Evolutionary conservation across 2,797 vertebrate species (phyloP), one percentile per base, ranked within the genome.

Genomic region (Steatocranus sp.): DNA sequence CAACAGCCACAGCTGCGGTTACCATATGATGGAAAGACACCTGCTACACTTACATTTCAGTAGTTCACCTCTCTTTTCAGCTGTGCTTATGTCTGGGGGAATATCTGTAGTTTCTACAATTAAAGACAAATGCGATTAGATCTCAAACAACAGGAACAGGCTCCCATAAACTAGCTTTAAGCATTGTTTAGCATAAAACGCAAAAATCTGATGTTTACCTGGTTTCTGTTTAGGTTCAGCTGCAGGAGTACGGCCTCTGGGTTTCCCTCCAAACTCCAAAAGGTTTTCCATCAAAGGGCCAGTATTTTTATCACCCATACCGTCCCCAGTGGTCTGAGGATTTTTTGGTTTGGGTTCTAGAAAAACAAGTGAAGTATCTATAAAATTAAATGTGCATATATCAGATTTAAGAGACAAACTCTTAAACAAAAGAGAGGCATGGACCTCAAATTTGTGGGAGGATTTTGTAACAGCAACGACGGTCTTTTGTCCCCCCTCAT

Each of bases 1-100:
- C 11, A 54, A 50, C 18, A 32, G 50, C n/a, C 14, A 9, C 1
- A 3, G 11, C 11, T 48, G 12, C 15, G 5, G 3, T 9, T 25
- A 4, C 1, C 9, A 5, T 1, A 14, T 2, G 4, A 36, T 5
- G 32, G 11, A 4, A 50, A 68, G 11, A 63, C 6, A 17, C 11
- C 12, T 18, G 6, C 20, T 17, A 5, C 48, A 95, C 98, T 98
- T 95, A 99, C 98, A 97, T 43, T 96, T 93, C 77, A 98, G 75
- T 20, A 99, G 97, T 12, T 98, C 96, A 2, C 14, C 56, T 90
- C 98, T 96, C 73, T 92, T 93, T 14, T 90, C 88, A 17, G 32
- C 25, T 61, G 81, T 75, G 8, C 79, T 80, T 25, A 94, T 76
- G 53, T 84, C 83, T 4, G n/a, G 48, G 11, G 90, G 49, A 43